These are phyloP conservation scores for Molanna angustata DNA, from an alignment of 2,888 invertebrate species.

Conservation along the genomic window DNA sequence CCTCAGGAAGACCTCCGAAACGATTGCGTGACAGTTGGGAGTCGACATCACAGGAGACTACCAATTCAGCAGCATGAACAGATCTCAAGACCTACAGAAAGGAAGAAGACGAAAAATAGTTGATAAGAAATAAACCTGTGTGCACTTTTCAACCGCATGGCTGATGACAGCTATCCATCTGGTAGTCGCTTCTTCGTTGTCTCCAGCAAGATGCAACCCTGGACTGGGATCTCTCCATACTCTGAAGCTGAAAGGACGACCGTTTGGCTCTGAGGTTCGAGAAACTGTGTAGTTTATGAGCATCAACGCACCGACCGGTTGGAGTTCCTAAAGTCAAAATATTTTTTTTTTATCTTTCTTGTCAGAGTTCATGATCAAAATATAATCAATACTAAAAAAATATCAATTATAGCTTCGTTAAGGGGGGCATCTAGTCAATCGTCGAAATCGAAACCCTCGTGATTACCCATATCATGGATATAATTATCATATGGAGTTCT, in stretches of 20 bases:
- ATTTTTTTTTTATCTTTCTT: not conserved
- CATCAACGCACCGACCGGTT: conserved; percentile 87
- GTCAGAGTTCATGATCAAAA: not conserved
- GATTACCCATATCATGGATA: no score
- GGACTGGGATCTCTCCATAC: conserved; percentile 69
- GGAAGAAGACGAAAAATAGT: no score
- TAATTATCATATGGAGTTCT: no score
- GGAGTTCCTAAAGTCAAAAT: conserved; percentile 62
- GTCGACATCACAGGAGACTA: no score
- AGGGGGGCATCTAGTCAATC: no score
- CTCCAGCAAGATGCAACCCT: conserved; percentile 76
- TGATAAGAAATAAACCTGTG: conserved; percentile 53
- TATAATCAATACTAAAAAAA: no score
- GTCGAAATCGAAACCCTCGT: no score
- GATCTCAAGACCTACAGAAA: no score
- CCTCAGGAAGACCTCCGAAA: no score
- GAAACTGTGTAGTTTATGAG: conserved; percentile 77
- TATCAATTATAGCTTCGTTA: no score
- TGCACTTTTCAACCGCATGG: conserved; percentile 73
- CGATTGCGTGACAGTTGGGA: no score
- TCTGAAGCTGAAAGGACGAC: conserved; percentile 68
- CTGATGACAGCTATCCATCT: conserved; percentile 77
- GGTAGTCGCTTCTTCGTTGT: conserved; percentile 66
- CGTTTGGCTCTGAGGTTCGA: conserved; percentile 54
- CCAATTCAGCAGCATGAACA: no score